Percentiles rank a stretch among this genome's conserved stretches.
Evolutionary conservation across 2,797 vertebrate genomes (phyloP).

Genomic region (Hydrophis major): DNA sequence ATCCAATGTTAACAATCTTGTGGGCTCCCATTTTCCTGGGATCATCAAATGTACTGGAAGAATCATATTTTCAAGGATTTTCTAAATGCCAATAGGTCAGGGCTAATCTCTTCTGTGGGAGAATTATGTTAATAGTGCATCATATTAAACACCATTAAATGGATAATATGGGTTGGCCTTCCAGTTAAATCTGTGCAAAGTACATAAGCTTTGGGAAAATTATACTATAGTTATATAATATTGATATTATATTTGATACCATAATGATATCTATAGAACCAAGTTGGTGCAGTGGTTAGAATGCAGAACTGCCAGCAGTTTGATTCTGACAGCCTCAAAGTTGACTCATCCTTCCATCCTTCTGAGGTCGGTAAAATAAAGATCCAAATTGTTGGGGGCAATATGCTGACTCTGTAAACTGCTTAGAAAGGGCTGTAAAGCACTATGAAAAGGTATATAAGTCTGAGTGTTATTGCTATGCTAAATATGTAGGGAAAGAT

Average conservation of each 20-base stretch:
- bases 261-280: background rate
- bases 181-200: background rate
- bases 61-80: background rate
- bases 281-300: background rate
- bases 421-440: background rate
- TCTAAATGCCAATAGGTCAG: background rate
- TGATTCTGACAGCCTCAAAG: background rate
- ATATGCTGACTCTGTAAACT: background rate
- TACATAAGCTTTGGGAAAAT: background rate
- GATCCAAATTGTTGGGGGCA: no score
- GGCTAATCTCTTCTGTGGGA: background rate
- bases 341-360: background rate
- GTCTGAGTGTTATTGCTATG: background rate
- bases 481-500: background rate
- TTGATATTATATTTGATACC: background rate
- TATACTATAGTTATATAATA: background rate
- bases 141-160: background rate
- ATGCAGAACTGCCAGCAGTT: background rate
- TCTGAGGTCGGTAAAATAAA: background rate
- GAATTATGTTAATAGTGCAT: background rate
- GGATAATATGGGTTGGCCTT: background rate
- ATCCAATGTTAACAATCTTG: background rate
- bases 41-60: background rate
- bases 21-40: background rate
- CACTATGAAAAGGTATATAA: background rate